Evolutionary conservation across 2,888 invertebrate species (phyloP), one percentile per base, ranked within the genome.

Genomic region (Crocallis elinguaria): DNA sequence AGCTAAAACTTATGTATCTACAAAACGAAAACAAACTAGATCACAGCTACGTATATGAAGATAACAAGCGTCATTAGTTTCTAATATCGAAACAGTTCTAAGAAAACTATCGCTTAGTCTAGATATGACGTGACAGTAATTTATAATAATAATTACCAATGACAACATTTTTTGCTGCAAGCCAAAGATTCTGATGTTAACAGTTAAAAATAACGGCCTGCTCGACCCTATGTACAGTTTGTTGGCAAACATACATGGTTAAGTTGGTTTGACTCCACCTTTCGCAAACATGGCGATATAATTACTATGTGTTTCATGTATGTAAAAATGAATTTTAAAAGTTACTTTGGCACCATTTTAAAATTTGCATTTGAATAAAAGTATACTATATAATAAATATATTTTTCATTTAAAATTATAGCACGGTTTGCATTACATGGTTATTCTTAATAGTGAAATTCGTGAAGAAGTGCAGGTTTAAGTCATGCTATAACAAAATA

Each of bases 1-100:
- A 19, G n/a, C n/a, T n/a, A n/a, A n/a, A n/a, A n/a, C n/a, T n/a
- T n/a, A n/a, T n/a, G n/a, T n/a, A n/a, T n/a, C 5, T 19, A 5
- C 19, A 21, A 5, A 1, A 33, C 11, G 13, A 42, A 8, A 32
- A n/a, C 16, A 13, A 42, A 32, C 23, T 21, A 42, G 23, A 21
- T 32, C 32, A n/a, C 32, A 32, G 5, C 12, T 30, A 23, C 38
- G 17, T 42, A 30, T 29, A 29, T 9, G 6, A 38, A 49, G 46
- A 58, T 53, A 60, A 56, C 42, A 17, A 35, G 6, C 23, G 42
- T 57, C 54, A 57, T 55, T 52, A 43, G 46, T 32, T 49, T 33
- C 54, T 59, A 32, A 49, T 46, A 61, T 61, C 19, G 23, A 45
- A 48, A 52, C 44, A 42, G 49, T 57, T 61, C 57, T 57, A 37